Conservation (phyloP, 2,888 invertebrate species). For the Agrotis ipsilon region DNA sequence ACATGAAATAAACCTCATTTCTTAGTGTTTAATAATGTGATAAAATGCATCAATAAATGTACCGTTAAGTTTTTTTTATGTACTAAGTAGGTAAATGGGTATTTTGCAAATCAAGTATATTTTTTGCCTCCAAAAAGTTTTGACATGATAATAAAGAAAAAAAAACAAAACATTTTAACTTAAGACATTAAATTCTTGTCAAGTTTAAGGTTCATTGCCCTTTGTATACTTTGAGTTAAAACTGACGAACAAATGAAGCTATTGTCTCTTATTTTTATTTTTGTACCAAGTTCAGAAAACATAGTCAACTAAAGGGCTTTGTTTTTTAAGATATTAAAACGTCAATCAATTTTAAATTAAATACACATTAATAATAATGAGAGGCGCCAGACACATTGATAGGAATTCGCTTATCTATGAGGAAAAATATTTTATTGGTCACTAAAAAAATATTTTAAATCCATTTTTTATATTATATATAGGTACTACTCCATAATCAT, state of each 20-base stretch:
- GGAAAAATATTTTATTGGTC: conserved; percentile 3
- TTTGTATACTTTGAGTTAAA: background rate
- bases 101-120: background rate
- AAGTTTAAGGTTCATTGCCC: background rate
- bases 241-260: conserved; percentile 8
- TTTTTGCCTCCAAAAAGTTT: too few relatives aligned
- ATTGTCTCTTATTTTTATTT: conserved; percentile 10
- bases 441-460: too few relatives aligned
- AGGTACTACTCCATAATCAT: too few relatives aligned
- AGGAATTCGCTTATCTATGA: conserved; percentile 6
- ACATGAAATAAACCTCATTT: background rate
- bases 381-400: background rate
- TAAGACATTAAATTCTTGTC: conserved; percentile 8
- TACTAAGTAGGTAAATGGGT: background rate
- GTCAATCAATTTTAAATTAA: background rate
- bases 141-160: background rate
- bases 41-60: background rate
- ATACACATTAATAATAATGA: background rate
- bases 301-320: background rate
- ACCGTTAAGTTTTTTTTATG: background rate
- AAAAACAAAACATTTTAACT: background rate
- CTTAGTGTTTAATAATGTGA: background rate
- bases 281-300: background rate
- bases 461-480: too few relatives aligned
- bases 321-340: background rate